Conservation (phyloP, 2,797 vertebrate genomes). For the Chrosomus eos region DNA sequence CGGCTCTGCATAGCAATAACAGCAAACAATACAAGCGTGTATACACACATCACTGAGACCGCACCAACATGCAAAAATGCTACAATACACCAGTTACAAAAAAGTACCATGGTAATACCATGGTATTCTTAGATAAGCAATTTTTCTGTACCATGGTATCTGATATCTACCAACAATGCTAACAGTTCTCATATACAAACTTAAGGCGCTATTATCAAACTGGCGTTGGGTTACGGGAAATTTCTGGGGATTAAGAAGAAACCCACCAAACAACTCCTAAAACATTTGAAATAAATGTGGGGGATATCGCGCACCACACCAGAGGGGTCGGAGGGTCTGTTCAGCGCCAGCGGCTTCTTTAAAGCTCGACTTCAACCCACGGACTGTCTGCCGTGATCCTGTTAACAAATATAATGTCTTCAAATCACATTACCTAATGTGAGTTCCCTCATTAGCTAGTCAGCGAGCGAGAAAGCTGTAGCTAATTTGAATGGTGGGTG, state of each 20-base stretch:
- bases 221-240: background rate
- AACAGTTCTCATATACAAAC: background rate
- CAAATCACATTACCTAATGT: background rate
- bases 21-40: conserved; percentile 33
- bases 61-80: conserved; percentile 8
- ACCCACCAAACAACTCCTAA: background rate
- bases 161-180: background rate
- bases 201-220: background rate
- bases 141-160: background rate
- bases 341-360: conserved; percentile 28
- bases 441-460: background rate
- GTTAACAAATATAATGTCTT: conserved; percentile 21
- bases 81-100: conserved; percentile 10
- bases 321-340: conserved; percentile 21
- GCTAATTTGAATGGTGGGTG: conserved; percentile 4
- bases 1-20: conserved; percentile 42
- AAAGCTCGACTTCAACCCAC: conserved; percentile 14
- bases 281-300: background rate
- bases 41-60: conserved; percentile 31
- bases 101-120: background rate
- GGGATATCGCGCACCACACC: background rate
- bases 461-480: background rate
- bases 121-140: background rate
- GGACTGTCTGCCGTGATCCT: conserved; percentile 13
- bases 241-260: background rate